These are phyloP conservation scores for Drosophila austrosaltans DNA, from an alignment of 2,888 invertebrate species.

Conservation along the genomic window DNA sequence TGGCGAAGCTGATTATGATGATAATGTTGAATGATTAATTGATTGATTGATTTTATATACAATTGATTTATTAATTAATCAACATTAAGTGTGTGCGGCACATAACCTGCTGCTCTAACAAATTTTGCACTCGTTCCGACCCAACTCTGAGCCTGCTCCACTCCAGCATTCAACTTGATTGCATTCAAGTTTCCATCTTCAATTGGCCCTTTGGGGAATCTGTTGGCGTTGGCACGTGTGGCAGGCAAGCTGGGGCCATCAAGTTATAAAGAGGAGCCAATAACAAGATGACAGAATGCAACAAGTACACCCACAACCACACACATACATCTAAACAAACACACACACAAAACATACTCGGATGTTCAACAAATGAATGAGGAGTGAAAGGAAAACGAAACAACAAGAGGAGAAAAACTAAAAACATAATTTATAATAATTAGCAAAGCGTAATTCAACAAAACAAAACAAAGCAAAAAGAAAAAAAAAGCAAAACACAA, in stretches of 20 bases:
- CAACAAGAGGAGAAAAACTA: conserved; percentile 35
- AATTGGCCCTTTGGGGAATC: not conserved
- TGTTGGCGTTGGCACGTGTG: not conserved
- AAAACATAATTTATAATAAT: conserved; percentile 65
- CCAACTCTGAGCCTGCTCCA: conserved; percentile 8
- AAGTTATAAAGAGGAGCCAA: not conserved
- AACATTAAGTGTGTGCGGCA: conserved; percentile 9
- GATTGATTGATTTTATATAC: conserved; percentile 14
- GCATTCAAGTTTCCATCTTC: not conserved
- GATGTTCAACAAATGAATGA: conserved; percentile 2
- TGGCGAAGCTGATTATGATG: conserved; percentile 75
- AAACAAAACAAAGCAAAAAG: conserved; percentile 43
- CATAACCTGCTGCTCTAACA: conserved; percentile 41
- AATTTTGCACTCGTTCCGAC: conserved; percentile 11
- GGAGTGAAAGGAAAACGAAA: conserved; percentile 25
- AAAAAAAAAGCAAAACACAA: conserved; percentile 23
- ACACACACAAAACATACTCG: conserved; percentile 10
- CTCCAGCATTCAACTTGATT: not conserved
- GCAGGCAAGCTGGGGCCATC: not conserved
- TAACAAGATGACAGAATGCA: conserved; percentile 13
- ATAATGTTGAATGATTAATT: conserved; percentile 46
- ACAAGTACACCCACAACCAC: conserved; percentile 16
- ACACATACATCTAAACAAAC: conserved; percentile 3
- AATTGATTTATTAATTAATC: not conserved
- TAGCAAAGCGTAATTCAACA: conserved; percentile 63